Base-by-base conservation (phyloP, 1,140 invertebrate genomes). In the Trachelipus rathkii region DNA sequence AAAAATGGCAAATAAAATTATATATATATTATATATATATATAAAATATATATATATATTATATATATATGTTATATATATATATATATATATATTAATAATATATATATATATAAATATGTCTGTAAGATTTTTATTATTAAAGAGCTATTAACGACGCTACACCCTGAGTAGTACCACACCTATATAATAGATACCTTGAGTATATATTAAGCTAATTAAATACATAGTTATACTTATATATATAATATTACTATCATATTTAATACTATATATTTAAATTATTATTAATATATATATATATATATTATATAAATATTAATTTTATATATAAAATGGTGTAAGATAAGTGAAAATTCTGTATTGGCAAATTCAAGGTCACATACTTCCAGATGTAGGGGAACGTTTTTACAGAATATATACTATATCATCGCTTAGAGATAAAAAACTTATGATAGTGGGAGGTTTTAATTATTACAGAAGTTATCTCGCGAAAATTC, bases 51-150 rank as follows among this genome's bases (percentile, higher is more conserved):
- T 66, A 66, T n/a, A 66, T 66, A 66, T 3, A 3, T 3, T 66
- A 66, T 66, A 66, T 66, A 66, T 66, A 66, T n/a, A 66, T n/a
- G n/a, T n/a, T n/a, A 23, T n/a, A 66, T 66, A n/a, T n/a, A 66
- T 66, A 23, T n/a, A 66, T 66, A 23, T 66, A 66, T 66, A n/a
- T n/a, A 66, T 66, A 66, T 66, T 3, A 3, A n/a, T 66, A 66
- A n/a, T 66, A 66, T 66, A n/a, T 66, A 66, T 66, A 66, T n/a
- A n/a, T n/a, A n/a, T n/a, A n/a, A n/a, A n/a, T n/a, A n/a, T n/a
- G n/a, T n/a, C n/a, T n/a, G n/a, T n/a, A n/a, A n/a, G n/a, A n/a
- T n/a, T n/a, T n/a, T n/a, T n/a, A n/a, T n/a, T n/a, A n/a, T n/a
- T n/a, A n/a, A n/a, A n/a, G n/a, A n/a, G n/a, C n/a, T n/a, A n/a